Evolutionary conservation across 1,140 invertebrate species (phyloP).

Genomic region (Musca vetustissima): DNA sequence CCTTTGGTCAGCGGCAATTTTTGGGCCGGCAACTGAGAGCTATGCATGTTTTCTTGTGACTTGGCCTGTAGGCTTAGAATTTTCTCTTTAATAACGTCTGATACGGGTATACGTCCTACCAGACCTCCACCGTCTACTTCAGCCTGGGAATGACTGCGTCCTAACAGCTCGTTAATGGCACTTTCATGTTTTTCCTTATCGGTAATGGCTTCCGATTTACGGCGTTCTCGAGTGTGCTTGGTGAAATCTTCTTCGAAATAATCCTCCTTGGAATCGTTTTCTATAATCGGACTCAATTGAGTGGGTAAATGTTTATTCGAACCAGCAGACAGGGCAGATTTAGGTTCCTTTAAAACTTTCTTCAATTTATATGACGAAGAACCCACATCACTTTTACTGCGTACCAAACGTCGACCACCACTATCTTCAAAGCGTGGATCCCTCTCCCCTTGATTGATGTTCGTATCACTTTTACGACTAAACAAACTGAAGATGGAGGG

Average conservation of each 20-base stretch:
- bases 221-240: conserved; percentile 40
- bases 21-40: conserved; percentile 66
- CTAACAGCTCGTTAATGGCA: conserved; percentile 41
- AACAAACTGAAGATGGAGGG: conserved; percentile 65
- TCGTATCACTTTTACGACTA: conserved; percentile 54
- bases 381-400: conserved; percentile 73
- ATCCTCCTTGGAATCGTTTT: conserved; percentile 66
- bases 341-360: conserved; percentile 26
- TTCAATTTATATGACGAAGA: conserved; percentile 27
- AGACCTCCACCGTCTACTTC: conserved; percentile 35
- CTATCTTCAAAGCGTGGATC: conserved; percentile 49
- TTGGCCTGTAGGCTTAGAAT: conserved; percentile 56
- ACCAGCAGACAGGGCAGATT: neutral
- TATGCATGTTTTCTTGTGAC: conserved; percentile 65
- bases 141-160: conserved; percentile 43
- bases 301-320: conserved; percentile 42
- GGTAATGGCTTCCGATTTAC: conserved; percentile 52
- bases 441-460: conserved; percentile 40
- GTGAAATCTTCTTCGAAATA: conserved; percentile 60
- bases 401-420: conserved; percentile 47
- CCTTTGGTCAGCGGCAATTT: conserved; percentile 66
- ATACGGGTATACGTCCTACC: conserved; percentile 53
- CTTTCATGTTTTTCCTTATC: conserved; percentile 51
- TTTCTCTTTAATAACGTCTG: conserved; percentile 45
- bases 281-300: conserved; percentile 77